Base-by-base conservation (phyloP, 2,797 vertebrate species). In the Decapterus maruadsi region DNA sequence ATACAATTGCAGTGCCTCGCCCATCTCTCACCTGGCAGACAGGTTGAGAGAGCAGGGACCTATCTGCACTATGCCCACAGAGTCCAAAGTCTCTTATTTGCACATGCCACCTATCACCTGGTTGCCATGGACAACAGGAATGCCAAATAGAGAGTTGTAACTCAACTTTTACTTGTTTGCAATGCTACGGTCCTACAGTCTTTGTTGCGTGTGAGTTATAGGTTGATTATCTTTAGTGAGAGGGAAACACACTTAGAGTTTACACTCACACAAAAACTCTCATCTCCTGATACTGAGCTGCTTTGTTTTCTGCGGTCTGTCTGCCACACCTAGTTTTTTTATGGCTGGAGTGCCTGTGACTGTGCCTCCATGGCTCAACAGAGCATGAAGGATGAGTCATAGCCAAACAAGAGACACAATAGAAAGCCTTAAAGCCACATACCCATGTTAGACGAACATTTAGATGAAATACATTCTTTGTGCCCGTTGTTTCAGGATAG, bases 31-130 rank as follows among this genome's bases (percentile, higher is more conserved):
- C 53, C 68, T 71, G 55, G 26, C 34, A 81, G 29, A 75, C 38
- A 16, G 57, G 53, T 46, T 63, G 68, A 64, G 17, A 71, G 17
- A 62, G 55, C 13, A 65, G 34, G 57, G 48, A 80, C 72, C 45
- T 78, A 58, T 77, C 50, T 77, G 80, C 40, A 50, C 64, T 54
- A 1, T 67, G 40, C 56, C 55, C 50, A 65, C 71, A 82, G 50
- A 90, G 90, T 90, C 63, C 88, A 90, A 93, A 91, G 92, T 91
- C 85, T 88, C 53, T 17, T n/a, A 71, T 82, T 89, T 90, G 75
- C 71, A 92, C 78, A 80, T 73, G 85, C 77, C 63, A 75, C 75
- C 60, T 90, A 73, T 90, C 83, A 85, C 68, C 84, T 80, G 72
- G 83, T 87, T 83, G 83, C 76, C 72, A 87, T 9, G 17, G 75